Evolutionary conservation across 1,140 invertebrate genomes (phyloP).

Genomic region (Heliconius hewitsoni): DNA sequence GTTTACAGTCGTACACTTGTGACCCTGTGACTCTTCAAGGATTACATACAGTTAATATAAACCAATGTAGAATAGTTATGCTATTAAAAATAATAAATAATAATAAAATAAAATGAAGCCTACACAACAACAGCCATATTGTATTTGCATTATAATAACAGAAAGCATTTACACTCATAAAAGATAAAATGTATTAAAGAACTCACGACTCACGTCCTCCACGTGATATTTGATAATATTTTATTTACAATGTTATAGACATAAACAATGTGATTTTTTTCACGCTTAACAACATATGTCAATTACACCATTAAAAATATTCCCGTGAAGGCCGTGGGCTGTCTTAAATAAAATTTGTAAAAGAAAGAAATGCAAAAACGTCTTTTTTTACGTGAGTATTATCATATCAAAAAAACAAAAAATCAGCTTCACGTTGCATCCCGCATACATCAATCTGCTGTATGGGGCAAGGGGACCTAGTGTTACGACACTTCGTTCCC

Average conservation of each 20-base stretch:
- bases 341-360: neutral
- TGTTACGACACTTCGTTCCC: no score
- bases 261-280: constrained; percentile 1
- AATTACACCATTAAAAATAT: constrained; percentile 5
- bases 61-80: no score
- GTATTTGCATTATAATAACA: neutral
- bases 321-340: neutral
- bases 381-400: no score
- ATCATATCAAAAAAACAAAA: no score
- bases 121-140: neutral
- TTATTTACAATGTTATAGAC: constrained; percentile 22
- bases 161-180: constrained; percentile 20
- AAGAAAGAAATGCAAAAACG: no score
- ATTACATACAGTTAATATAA: no score
- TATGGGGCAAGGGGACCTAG: no score
- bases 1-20: no score
- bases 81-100: neutral
- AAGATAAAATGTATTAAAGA: constrained; percentile 18
- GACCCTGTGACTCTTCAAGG: no score
- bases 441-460: no score
- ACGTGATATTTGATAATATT: constrained; percentile 11
- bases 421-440: no score
- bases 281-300: constrained; percentile 15
- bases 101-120: neutral
- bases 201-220: constrained; percentile 24